Percentiles rank a stretch among this genome's conserved stretches.
phyloP scores from a whole-genome alignment of 2,888 invertebrate genomes.

The Myopa testacea region DNA sequence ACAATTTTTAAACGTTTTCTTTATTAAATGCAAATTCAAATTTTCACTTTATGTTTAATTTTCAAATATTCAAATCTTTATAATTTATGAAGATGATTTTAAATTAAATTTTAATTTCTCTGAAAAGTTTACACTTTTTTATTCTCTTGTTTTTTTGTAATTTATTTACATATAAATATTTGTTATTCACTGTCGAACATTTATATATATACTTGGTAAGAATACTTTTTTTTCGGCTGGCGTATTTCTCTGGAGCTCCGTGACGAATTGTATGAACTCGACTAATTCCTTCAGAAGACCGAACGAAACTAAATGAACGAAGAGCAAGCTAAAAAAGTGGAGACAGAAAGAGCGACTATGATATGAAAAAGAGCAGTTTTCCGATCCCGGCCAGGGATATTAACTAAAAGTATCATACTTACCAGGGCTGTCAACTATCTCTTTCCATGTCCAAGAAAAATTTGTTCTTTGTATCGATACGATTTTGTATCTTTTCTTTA shows the following conservation, averaged over 20 bases:
- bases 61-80: not conserved
- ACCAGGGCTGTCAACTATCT: too few relatives aligned
- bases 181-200: slow-evolving; percentile 23
- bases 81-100: slow-evolving; percentile 2
- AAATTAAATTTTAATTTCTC: slow-evolving; percentile 25
- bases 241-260: too few relatives aligned
- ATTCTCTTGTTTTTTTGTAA: not conserved
- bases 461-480: too few relatives aligned
- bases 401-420: too few relatives aligned
- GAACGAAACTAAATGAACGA: slow-evolving; percentile 63
- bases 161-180: slow-evolving; percentile 8
- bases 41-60: not conserved
- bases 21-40: not conserved
- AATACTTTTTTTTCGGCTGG: not conserved
- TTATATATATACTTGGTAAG: not conserved
- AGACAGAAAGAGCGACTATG: too few relatives aligned
- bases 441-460: too few relatives aligned
- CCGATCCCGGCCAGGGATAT: too few relatives aligned
- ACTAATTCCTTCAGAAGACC: slow-evolving; percentile 61
- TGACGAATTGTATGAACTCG: slow-evolving; percentile 41
- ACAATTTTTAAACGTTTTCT: not conserved
- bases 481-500: too few relatives aligned
- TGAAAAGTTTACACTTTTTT: slow-evolving; percentile 13
- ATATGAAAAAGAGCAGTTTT: too few relatives aligned
- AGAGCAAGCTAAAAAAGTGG: not conserved